These are phyloP conservation scores for Mustela lutreola DNA, from an alignment of 2,113 vertebrate genomes.

Conservation along the genomic window DNA sequence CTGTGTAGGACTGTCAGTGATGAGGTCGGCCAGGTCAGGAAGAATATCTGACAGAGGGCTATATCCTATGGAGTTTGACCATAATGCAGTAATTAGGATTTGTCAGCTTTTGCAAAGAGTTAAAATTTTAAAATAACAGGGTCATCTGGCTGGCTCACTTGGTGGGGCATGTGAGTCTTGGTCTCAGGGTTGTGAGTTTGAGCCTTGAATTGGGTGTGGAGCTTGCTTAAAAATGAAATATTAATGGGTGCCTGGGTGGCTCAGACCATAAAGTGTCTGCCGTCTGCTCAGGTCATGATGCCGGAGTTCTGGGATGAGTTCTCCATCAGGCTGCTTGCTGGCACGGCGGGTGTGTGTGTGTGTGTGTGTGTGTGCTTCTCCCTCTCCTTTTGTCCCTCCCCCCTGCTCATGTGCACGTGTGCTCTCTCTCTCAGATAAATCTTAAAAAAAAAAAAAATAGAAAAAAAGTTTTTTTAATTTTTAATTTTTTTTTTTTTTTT, in stretches of 20 bases:
- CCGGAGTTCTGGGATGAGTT: not conserved
- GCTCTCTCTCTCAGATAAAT: not conserved
- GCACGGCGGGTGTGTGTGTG: too few relatives aligned
- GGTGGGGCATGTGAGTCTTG: not conserved
- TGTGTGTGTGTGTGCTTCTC: too few relatives aligned
- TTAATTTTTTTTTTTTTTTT: too few relatives aligned
- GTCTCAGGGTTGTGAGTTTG: not conserved
- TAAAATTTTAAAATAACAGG: not conserved
- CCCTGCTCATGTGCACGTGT: too few relatives aligned
- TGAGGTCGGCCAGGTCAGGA: not conserved
- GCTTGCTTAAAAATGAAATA: not conserved
- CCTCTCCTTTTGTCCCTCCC: not conserved
- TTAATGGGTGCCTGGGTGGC: not conserved
- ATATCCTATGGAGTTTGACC: not conserved
- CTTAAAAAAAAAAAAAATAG: not conserved
- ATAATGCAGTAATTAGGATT: not conserved
- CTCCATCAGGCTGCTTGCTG: not conserved
- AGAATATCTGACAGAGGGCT: not conserved
- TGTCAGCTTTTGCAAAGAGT: conserved; percentile 33
- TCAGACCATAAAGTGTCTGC: not conserved
- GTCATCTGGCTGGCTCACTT: not conserved
- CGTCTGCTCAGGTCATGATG: not conserved
- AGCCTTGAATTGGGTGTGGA: not conserved
- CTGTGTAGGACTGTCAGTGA: not conserved
- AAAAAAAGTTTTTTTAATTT: too few relatives aligned